Evolutionary conservation across 2,113 vertebrate genomes (phyloP), one percentile per base, ranked within the genome.

Genomic region (Poeciliopsis prolifica): DNA sequence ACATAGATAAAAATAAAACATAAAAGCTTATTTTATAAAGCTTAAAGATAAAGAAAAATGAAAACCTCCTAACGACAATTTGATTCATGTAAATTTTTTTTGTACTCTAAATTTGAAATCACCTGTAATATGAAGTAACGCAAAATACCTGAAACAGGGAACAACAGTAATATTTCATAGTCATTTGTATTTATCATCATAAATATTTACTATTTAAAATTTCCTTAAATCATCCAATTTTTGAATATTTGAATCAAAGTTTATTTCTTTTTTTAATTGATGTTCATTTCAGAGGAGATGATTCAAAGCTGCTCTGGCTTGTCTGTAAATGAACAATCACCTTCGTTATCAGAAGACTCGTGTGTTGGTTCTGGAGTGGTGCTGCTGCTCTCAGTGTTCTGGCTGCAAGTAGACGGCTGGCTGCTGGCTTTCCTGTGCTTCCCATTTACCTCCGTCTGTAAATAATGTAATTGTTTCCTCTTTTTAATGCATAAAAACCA

Each of bases 311-410:
- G 58, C 29, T 10, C 51, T 58, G 19, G 40, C 28, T 61, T 40
- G 10, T 28, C 9, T 26, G 12, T 30, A 29, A 64, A 28, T 26
- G 30, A 13, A 29, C 5, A 22, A 91, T 90, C 82, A 91, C 96
- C 95, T 89, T 97, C 96, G 35, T 97, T 96, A 35, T 97, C 97
- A 0, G 97, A 99, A 62, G 97, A 96, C 86, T 98, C 98, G 0
- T 95, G 96, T n/a, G 95, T 94, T 2, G 97, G 97, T 80, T 99
- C 97, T 0, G 98, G 97, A 0, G 97, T 98, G 67, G 96, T 97
- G 86, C 96, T 96, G 85, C 97, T 99, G 93, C 97, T 98, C 89
- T 98, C 97, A 0, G 97, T 98, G 86, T 95, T 96, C 91, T 97
- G 98, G 93, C 97, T 99, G 89, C 96, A 96, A 86, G 95, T 97